Evolutionary conservation across 1,140 invertebrate genomes (phyloP), one percentile per base, ranked within the genome.

Genomic region (Orussus abietinus): DNA sequence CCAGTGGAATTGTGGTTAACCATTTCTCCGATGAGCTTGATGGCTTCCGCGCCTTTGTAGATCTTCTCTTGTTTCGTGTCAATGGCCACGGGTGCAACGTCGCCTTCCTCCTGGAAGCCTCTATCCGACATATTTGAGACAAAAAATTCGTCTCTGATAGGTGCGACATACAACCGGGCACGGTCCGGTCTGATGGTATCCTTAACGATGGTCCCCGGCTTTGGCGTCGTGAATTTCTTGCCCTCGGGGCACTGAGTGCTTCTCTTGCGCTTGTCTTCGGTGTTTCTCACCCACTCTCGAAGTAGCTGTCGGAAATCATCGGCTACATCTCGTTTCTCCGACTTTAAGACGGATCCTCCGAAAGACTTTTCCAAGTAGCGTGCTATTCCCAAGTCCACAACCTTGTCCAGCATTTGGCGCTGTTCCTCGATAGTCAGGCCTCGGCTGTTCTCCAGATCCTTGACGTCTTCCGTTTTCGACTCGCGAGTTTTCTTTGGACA

Each of bases 101-200:
- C 73, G 12, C 73, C 72, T 37, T 55, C 41, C 38, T 66, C 53
- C 42, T 71, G 66, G 40, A 64, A 74, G 2, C 64, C 70, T 33
- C 42, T 49, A 48, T 76, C 73, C 15, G 73, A 69, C 42, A 75
- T 22, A 51, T 75, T 75, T 12, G 53, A 11, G 12, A 57, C 45
- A 0, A 59, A 42, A n/a, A 41, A 41, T 7, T 62, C 57, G 14
- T 69, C 48, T 37, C 49, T 58, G 10, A 66, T 39, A 0, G 71
- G 72, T 11, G 64, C 66, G 46, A 68, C 45, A 13, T 64, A 49
- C 4, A 76, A 25, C 28, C 72, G 51, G 11, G 66, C 38, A 1
- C 62, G 52, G 19, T 64, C 51, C 3, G 51, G 12, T 6, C 64
- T 58, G 4, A 61, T 37, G 14, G 38, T 38, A 50, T 76, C 74